A percentile compares a stretch with the other conserved stretches of the same genome.
Evolutionary conservation across 2,888 invertebrate species (phyloP).

Genomic region (Leucoptera coffeella): DNA sequence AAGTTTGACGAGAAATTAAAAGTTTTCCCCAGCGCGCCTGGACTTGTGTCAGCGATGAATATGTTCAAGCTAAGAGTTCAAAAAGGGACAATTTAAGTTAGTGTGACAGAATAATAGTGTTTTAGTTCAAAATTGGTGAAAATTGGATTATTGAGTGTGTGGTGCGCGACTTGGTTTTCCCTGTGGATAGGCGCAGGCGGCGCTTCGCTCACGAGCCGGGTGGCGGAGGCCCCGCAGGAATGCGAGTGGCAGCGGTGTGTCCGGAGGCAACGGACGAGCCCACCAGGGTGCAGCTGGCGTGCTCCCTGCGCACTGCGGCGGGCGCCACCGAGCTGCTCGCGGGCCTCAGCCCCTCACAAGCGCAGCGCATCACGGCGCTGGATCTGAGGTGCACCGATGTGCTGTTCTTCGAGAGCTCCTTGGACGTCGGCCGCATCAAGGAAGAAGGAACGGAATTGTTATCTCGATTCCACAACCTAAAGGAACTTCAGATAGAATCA

Average conservation of each 20-base stretch:
- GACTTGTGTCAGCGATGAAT: slow-evolving; percentile 12
- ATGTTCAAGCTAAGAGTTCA: slow-evolving; percentile 33
- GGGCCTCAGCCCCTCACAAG: slow-evolving; percentile 57
- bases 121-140: slow-evolving; percentile 41
- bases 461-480: slow-evolving; percentile 57
- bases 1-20: slow-evolving; percentile 52
- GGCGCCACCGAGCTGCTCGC: slow-evolving; percentile 60
- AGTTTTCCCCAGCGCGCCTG: slow-evolving; percentile 41
- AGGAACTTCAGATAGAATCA: slow-evolving; percentile 64
- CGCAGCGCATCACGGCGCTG: slow-evolving; percentile 62
- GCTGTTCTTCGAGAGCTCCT: slow-evolving; percentile 65
- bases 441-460: slow-evolving; percentile 53
- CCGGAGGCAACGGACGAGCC: slow-evolving; percentile 47
- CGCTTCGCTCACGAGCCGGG: slow-evolving; percentile 42
- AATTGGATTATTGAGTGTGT: slow-evolving; percentile 36
- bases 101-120: slow-evolving; percentile 45
- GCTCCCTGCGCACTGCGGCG: slow-evolving; percentile 61
- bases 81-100: slow-evolving; percentile 37
- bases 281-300: slow-evolving; percentile 55
- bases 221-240: slow-evolving; percentile 63
- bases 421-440: slow-evolving; percentile 52
- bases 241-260: slow-evolving; percentile 65
- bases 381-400: slow-evolving; percentile 67
- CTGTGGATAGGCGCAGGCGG: slow-evolving; percentile 27
- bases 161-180: slow-evolving; percentile 33